Evolutionary conservation across 2,888 invertebrate genomes (phyloP).

Genomic region (Tridacna crocea): DNA sequence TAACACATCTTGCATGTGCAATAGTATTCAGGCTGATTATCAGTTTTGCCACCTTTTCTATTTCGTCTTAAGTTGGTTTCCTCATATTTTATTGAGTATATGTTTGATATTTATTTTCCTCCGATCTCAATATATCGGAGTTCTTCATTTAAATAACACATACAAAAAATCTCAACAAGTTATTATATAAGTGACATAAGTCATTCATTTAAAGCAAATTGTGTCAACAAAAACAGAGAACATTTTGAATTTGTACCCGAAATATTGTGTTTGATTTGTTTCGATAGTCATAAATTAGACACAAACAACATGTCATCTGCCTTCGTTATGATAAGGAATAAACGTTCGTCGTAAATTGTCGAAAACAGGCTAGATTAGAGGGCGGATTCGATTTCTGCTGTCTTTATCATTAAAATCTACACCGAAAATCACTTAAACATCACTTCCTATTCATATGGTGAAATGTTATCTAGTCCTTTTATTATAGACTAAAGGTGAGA

Average conservation of each 20-base stretch:
- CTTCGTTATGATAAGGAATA: conserved; percentile 10
- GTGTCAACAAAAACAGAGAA: conserved; percentile 11
- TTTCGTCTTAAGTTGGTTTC: too few species aligned
- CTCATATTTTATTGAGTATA: too few species aligned
- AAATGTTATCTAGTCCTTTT: conserved; percentile 20
- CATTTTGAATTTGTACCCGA: conserved; percentile 13
- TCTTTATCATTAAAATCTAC: conserved; percentile 16
- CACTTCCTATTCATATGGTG: conserved; percentile 3
- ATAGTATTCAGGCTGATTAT: too few species aligned
- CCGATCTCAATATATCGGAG: too few species aligned
- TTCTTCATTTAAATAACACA: too few species aligned
- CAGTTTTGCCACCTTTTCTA: too few species aligned
- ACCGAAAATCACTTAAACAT: conserved; percentile 24
- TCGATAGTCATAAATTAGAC: conserved; percentile 27
- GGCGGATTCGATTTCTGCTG: conserved; percentile 19
- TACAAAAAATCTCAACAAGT: neutral
- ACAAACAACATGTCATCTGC: conserved; percentile 17
- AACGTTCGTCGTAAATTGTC: conserved; percentile 19
- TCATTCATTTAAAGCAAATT: neutral
- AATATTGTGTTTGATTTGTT: neutral
- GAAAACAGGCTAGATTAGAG: conserved; percentile 23
- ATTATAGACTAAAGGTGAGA: too few species aligned
- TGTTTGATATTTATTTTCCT: too few species aligned
- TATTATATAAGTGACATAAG: conserved; percentile 8
- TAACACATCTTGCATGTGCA: too few species aligned